Base-by-base conservation (phyloP, 2,113 vertebrate species). In the Podocnemis expansa region DNA sequence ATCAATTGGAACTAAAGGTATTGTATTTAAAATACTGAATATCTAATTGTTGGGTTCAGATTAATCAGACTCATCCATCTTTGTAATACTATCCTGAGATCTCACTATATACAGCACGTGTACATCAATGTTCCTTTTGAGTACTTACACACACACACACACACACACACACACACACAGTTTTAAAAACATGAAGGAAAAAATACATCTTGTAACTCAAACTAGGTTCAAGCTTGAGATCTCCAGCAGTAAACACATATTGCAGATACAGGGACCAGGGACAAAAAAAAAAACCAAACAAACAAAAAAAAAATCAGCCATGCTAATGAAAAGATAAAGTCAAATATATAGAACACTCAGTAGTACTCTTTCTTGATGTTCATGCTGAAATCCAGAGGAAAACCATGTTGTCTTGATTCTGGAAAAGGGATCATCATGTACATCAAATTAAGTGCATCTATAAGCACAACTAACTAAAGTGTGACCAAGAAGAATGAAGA, bases 271-370 rank as follows among this genome's bases (percentile, higher is more conserved):
- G 14, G 31, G 75, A 67, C 45, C n/a, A n/a, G n/a, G n/a, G n/a
- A n/a, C n/a, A n/a, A n/a, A n/a, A n/a, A n/a, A n/a, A n/a, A n/a
- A n/a, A n/a, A n/a, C n/a, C n/a, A n/a, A n/a, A n/a, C n/a, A n/a
- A n/a, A n/a, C n/a, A n/a, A n/a, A n/a, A 82, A 55, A 83, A 78
- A 94, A 81, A 2, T 49, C 29, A 70, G 7, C 9, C 51, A 70
- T 51, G 7, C 1, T 91, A 86, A 52, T 3, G 85, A 89, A 87
- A 0, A 0, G 5, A 67, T 0, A 21, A 14, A 0, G 4, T 6
- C 24, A 14, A 10, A 8, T 24, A 38, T 51, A 63, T 3, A 12
- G 29, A 83, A n/a, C 31, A 1, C 0, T 1, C 81, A 13, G 0
- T 84, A 8, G 1, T 52, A 4, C 4, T 89, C 2, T 58, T 58